Evolutionary conservation across 2,113 vertebrate genomes (phyloP).

Genomic region (Melanerpes aurifrons): DNA sequence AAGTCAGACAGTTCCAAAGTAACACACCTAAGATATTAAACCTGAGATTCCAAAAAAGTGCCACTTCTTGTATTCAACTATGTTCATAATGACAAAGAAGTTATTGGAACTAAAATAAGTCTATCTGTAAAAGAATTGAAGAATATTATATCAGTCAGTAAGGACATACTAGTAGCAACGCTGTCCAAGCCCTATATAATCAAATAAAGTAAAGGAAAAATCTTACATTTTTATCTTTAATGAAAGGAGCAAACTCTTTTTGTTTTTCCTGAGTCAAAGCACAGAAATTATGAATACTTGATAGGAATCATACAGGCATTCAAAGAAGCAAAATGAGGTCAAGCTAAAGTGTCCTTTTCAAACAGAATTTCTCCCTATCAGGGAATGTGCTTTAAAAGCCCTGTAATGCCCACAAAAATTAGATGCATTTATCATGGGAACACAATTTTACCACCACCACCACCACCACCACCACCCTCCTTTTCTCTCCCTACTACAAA

Average conservation of each 20-base stretch:
- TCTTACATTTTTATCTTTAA: neutral
- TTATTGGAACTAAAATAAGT: neutral
- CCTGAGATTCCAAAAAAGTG: neutral
- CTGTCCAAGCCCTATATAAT: neutral
- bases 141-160: neutral
- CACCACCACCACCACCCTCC: accelerated
- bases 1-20: neutral
- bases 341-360: neutral
- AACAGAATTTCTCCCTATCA: neutral
- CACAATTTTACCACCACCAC: neutral
- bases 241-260: neutral
- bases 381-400: neutral
- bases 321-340: neutral
- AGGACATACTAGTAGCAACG: neutral
- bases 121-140: neutral
- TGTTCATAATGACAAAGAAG: neutral
- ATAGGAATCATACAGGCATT: neutral
- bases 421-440: neutral
- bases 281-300: neutral
- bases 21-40: neutral
- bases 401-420: neutral
- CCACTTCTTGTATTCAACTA: neutral
- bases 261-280: neutral
- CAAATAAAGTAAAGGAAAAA: neutral
- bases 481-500: neutral